A percentile compares a stretch with the other conserved stretches of the same genome.
phyloP scores from a whole-genome alignment of 2,113 vertebrate genomes.

The Pluvialis apricaria region DNA sequence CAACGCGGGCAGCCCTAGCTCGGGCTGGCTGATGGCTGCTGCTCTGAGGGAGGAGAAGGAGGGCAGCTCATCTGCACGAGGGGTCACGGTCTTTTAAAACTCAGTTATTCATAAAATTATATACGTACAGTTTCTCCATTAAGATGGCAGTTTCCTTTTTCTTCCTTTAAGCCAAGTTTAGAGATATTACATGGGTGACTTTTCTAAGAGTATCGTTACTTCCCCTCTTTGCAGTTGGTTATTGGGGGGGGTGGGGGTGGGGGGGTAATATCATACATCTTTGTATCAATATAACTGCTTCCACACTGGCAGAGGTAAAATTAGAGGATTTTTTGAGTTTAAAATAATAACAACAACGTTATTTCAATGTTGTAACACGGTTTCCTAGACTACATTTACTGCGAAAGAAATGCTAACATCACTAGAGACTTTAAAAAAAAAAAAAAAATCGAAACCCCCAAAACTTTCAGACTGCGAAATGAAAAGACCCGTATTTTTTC shows the following conservation, averaged over 20 bases:
- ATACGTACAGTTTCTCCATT: accelerated
- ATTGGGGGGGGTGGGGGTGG: too few relatives aligned
- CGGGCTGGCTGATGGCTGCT: background rate
- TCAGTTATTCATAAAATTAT: background rate
- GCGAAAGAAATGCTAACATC: background rate
- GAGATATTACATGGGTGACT: background rate
- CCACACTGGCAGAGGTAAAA: background rate
- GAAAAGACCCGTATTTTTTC: accelerated
- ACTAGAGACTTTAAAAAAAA: background rate
- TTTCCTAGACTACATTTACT: background rate
- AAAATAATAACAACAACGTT: background rate
- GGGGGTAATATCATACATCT: accelerated
- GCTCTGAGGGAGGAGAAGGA: background rate
- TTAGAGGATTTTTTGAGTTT: too few relatives aligned
- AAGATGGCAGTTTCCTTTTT: background rate
- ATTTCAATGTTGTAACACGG: background rate
- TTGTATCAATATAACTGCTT: background rate
- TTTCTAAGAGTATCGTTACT: background rate
- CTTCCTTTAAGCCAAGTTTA: background rate
- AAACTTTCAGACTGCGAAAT: background rate
- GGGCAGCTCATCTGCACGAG: background rate
- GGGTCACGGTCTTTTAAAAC: accelerated
- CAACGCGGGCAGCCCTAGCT: accelerated
- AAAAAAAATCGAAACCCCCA: too few relatives aligned
- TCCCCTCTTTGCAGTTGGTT: background rate